phyloP scores from a whole-genome alignment of 2,888 invertebrate species.

The Pyrrhia umbra region DNA sequence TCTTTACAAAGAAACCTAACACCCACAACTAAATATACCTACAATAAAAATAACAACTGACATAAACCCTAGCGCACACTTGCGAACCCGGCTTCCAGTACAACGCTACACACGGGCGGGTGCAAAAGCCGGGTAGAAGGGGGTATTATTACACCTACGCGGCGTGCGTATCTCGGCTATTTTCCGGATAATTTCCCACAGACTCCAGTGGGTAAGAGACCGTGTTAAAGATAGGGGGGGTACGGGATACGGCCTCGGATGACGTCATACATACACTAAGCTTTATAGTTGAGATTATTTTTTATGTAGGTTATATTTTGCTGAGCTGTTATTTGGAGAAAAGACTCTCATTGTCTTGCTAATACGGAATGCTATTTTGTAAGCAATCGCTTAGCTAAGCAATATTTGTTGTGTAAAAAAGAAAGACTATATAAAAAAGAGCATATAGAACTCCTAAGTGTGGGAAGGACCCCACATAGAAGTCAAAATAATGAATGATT shows the following conservation, averaged over 20 bases:
- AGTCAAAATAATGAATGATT: too few relatives aligned
- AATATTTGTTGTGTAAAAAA: too few relatives aligned
- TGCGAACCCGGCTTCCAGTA: constrained; percentile 43
- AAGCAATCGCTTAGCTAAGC: not conserved
- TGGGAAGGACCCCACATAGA: too few relatives aligned
- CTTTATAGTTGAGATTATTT: constrained; percentile 51
- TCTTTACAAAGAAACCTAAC: not conserved
- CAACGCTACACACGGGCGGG: constrained; percentile 34
- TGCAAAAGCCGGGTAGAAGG: constrained; percentile 59
- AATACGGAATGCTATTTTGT: not conserved
- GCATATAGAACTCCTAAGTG: too few relatives aligned
- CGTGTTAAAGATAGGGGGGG: constrained; percentile 75
- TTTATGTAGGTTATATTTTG: constrained; percentile 43
- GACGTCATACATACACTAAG: constrained; percentile 68
- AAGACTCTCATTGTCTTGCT: not conserved
- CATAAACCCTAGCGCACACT: constrained; percentile 35
- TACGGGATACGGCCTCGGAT: constrained; percentile 62
- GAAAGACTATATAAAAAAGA: too few relatives aligned
- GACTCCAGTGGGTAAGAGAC: constrained; percentile 77
- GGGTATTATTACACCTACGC: constrained; percentile 73
- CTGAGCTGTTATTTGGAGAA: constrained; percentile 2
- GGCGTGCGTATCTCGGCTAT: constrained; percentile 75
- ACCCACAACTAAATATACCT: not conserved
- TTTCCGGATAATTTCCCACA: constrained; percentile 85
- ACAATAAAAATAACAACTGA: constrained; percentile 15